Conservation (phyloP, 2,797 vertebrate species). For the Heliangelus exortis region DNA sequence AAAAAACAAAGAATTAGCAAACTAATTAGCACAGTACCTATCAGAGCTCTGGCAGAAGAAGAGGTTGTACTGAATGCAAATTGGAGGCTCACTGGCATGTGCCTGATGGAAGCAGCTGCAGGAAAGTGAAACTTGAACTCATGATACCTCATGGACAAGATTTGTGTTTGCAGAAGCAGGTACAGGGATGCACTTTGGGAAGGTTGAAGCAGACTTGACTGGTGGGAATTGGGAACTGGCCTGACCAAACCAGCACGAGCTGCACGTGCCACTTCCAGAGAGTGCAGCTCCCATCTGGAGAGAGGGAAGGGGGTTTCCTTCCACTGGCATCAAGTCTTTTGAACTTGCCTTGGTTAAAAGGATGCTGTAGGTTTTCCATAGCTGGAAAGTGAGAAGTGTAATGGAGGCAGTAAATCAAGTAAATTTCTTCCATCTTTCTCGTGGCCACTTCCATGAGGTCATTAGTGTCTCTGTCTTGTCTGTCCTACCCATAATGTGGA, state of each 20-base stretch:
- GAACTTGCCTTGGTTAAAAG: background rate
- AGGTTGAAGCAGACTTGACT: fast-evolving
- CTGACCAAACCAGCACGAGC: background rate
- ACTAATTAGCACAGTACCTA: background rate
- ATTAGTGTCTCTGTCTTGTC: background rate
- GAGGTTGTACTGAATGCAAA: background rate
- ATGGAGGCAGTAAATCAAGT: background rate
- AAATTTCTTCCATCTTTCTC: background rate
- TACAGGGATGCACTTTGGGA: fast-evolving
- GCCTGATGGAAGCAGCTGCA: background rate
- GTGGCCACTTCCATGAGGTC: background rate
- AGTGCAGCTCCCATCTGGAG: background rate
- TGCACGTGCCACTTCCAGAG: fast-evolving
- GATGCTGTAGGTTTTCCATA: background rate
- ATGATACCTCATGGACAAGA: fast-evolving
- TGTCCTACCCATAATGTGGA: background rate
- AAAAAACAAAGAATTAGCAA: background rate
- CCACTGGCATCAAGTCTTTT: fast-evolving
- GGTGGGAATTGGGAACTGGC: background rate
- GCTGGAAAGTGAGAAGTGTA: background rate
- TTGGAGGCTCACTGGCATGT: background rate
- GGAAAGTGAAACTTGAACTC: background rate
- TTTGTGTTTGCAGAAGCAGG: background rate
- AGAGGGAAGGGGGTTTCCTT: background rate
- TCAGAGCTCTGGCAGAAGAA: background rate